phyloP scores from a whole-genome alignment of 2,797 vertebrate species.

The Lerista edwardsae region DNA sequence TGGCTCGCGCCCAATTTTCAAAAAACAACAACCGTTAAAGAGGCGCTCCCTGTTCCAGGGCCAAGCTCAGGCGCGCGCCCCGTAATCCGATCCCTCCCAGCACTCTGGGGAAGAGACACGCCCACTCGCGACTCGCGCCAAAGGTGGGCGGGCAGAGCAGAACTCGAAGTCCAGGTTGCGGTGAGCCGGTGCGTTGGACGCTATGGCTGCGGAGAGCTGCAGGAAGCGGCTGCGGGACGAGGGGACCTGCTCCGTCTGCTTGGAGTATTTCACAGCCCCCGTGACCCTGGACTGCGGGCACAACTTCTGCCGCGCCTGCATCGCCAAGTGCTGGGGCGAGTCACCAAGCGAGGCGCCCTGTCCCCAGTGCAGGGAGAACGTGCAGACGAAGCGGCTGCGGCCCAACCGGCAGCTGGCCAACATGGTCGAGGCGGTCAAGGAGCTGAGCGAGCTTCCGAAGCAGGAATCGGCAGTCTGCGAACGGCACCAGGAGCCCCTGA shows the following conservation, averaged over 20 bases:
- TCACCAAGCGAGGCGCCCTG: constrained; percentile 44
- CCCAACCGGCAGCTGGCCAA: constrained; percentile 70
- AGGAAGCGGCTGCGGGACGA: constrained; percentile 65
- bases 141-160: no score
- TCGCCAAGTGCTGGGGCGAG: constrained; percentile 63
- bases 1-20: no score
- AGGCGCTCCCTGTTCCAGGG: no score
- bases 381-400: constrained; percentile 57
- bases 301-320: constrained; percentile 72
- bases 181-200: no score
- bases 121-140: no score
- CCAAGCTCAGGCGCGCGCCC: no score
- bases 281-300: constrained; percentile 72
- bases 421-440: constrained; percentile 61
- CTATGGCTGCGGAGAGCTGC: constrained; percentile 53
- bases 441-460: constrained; percentile 26
- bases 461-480: constrained; percentile 43
- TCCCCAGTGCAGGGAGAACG: constrained; percentile 65
- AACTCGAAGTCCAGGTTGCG: no score
- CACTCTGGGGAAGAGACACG: no score
- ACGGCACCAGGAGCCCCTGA: background rate
- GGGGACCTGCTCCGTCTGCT: constrained; percentile 67
- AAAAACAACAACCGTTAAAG: no score
- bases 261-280: constrained; percentile 66
- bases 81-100: no score